Evolutionary conservation across 2,888 invertebrate species (phyloP), one percentile per base, ranked within the genome.

Genomic region (Chloromyia formosa): DNA sequence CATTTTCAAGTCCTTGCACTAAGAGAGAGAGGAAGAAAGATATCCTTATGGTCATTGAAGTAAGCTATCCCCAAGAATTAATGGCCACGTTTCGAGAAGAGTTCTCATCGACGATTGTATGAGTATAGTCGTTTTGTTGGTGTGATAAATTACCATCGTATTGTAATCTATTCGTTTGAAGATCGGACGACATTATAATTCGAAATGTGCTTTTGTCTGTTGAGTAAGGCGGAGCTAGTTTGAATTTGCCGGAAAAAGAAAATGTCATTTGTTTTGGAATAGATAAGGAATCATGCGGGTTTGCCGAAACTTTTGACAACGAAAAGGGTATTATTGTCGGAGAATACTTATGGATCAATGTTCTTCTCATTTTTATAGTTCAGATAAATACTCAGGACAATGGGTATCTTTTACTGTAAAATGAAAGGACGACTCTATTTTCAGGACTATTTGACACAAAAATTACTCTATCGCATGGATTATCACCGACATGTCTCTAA

Each of bases 111-210:
- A 49, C 49, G 49, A 49, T 12, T n/a, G 49, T 49, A n/a, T 49
- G 3, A 7, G 16, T 49, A 35, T 35, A 35, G 27, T 49, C 49
- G 2, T 49, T 12, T 49, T 62, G 62, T 40, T 40, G 62, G n/a
- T 40, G 16, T 18, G 62, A 62, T 62, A 62, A 62, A 62, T 62
- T 62, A 62, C 62, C 27, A 27, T 62, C 62, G 40, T 40, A 62
- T 16, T 14, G 40, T 40, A 22, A n/a, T n/a, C 23, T 40, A 62
- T 62, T 27, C 56, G 14, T 10, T 56, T 40, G 16, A 62, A 18
- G 62, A 35, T 18, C 18, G 5, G 16, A 40, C 27, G 27, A 40
- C 40, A 49, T 49, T 49, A 49, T 49, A 49, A 49, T 49, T 49
- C 49, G 49, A 49, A n/a, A 49, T n/a, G 49, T 49, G 12, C 49